phyloP scores from a whole-genome alignment of 2,888 invertebrate genomes.

The Sinhomidia bicolor region DNA sequence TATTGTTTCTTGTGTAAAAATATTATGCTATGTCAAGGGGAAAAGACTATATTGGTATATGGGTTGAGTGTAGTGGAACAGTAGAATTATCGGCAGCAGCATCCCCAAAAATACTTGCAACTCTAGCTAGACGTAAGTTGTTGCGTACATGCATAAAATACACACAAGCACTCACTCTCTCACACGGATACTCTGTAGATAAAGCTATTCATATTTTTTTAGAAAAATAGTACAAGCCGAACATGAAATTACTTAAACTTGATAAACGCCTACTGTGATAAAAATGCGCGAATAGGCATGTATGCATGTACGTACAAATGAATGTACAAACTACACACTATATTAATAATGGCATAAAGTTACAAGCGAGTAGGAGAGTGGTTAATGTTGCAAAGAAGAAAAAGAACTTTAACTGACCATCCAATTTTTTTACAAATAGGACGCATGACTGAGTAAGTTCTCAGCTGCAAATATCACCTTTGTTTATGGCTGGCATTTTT shows the following conservation, averaged over 20 bases:
- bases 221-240: not conserved
- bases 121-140: constrained; percentile 7
- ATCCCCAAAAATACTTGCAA: not conserved
- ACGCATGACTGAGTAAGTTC: constrained; percentile 61
- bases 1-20: not conserved
- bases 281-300: not conserved
- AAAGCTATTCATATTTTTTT: not conserved
- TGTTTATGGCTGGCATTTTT: constrained; percentile 48
- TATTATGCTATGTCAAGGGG: constrained; percentile 50
- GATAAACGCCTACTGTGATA: not conserved
- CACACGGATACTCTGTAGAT: not conserved
- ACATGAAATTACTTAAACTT: not conserved
- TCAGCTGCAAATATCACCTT: constrained; percentile 47
- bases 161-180: too few relatives aligned
- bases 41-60: constrained; percentile 27
- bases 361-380: not conserved
- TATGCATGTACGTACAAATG: not conserved
- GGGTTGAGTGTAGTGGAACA: not conserved
- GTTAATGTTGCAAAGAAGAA: constrained; percentile 35
- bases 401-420: constrained; percentile 58
- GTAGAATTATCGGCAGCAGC: not conserved
- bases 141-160: constrained; percentile 10
- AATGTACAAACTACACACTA: not conserved
- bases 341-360: not conserved
- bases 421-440: constrained; percentile 57